phyloP scores from a whole-genome alignment of 2,113 vertebrate genomes.

The Eonycteris spelaea region DNA sequence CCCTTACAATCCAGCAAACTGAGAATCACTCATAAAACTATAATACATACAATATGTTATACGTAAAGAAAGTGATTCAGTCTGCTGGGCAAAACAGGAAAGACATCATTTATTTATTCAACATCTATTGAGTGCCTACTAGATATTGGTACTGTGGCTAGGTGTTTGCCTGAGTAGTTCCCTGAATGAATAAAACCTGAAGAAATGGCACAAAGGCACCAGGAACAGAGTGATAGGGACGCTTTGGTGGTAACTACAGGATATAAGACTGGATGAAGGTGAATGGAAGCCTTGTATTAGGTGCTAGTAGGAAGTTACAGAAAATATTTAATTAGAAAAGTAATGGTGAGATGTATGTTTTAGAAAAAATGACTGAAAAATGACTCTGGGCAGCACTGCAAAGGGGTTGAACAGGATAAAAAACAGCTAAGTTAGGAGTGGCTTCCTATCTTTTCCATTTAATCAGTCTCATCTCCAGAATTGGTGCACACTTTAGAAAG shows the following conservation, averaged over 20 bases:
- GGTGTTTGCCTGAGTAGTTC: not conserved
- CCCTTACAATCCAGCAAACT: no score
- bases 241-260: not conserved
- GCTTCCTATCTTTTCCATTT: not conserved
- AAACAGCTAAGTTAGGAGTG: not conserved
- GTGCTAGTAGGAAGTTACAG: not conserved
- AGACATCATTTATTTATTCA: not conserved
- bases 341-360: not conserved
- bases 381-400: not conserved
- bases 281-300: not conserved
- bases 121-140: not conserved
- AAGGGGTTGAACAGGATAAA: not conserved
- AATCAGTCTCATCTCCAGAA: not conserved
- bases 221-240: not conserved
- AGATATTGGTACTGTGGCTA: not conserved
- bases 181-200: not conserved
- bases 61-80: not conserved
- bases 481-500: not conserved
- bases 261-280: not conserved
- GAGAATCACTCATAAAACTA: not conserved
- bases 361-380: not conserved
- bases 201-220: not conserved
- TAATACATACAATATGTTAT: not conserved
- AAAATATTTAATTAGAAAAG: not conserved
- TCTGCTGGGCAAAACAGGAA: not conserved